Evolutionary conservation across 2,113 vertebrate species (phyloP), one percentile per base, ranked within the genome.

Genomic region (Podarcis cretensis): DNA sequence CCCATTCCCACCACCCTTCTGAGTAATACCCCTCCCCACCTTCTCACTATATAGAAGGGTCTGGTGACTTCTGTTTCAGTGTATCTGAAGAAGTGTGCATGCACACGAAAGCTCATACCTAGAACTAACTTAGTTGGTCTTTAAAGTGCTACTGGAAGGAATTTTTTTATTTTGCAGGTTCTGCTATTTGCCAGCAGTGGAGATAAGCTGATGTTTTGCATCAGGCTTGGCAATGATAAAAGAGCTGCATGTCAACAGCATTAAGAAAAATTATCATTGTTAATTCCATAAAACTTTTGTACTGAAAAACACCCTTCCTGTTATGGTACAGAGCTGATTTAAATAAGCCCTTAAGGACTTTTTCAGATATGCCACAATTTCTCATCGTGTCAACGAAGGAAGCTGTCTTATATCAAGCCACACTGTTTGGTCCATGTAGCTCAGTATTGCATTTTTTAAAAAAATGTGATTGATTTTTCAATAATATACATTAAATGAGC

Each of bases 271-370:
- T 83, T 0, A 1, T 78, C 27, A 30, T 4, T n/a, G 7, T 16
- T 43, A 71, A 10, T 81, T 0, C 1, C 9, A 1, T n/a, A 2
- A 79, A 68, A 6, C 3, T 25, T 20, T 0, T 3, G 2, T 2
- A 0, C 3, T 4, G 10, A 21, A 0, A 35, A 8, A 1, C 77
- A 23, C 78, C 1, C 2, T 30, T 84, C 89, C 71, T 87, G 54
- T 59, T 10, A 3, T 23, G 54, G 80, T 23, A 0, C 69, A 65
- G 14, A 40, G 37, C 21, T 4, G 0, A 9, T n/a, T 30, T 63
- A 18, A 81, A 48, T 0, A 20, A 37, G 0, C 1, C 0, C 2
- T 1, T 1, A 23, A 12, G 80, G 74, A 0, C 2, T 32, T n/a
- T 3, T 2, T n/a, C 71, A 14, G 79, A 43, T 4, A 2, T 1